Evolutionary conservation across 2,113 vertebrate genomes (phyloP).

Genomic region (Illadopsis cleaveri): DNA sequence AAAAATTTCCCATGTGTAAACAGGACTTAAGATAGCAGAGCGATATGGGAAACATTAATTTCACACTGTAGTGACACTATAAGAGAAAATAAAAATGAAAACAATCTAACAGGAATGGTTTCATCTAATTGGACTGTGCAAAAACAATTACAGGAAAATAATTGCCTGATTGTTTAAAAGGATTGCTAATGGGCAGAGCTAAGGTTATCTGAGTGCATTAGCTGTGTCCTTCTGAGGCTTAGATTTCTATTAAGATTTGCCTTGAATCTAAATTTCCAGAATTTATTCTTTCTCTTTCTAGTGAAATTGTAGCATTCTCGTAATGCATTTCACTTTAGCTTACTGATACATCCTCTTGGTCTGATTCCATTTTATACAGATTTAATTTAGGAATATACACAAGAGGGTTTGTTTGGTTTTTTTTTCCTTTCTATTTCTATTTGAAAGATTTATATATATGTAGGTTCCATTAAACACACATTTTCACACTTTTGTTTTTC

Average conservation of each 20-base stretch:
- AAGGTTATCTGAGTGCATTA: conserved; percentile 43
- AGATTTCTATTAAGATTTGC: conserved; percentile 57
- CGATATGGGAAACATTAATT: conserved; percentile 16
- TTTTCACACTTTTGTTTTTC: neutral
- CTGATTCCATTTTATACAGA: neutral
- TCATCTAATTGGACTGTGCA: conserved; percentile 47
- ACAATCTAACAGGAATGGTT: conserved; percentile 29
- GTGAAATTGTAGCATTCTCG: neutral
- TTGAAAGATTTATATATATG: neutral
- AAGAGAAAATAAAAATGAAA: conserved; percentile 54
- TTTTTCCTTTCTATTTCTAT: neutral
- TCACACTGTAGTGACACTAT: conserved; percentile 17
- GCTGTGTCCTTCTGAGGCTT: neutral
- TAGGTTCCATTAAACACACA: neutral
- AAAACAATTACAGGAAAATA: conserved; percentile 59
- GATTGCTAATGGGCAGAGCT: conserved; percentile 45
- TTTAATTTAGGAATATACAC: neutral
- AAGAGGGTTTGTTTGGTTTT: neutral
- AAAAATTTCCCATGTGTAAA: conserved; percentile 26
- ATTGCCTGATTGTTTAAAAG: conserved; percentile 63
- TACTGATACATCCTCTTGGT: neutral
- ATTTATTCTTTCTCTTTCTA: conserved; percentile 20
- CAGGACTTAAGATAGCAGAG: neutral
- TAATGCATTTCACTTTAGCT: neutral
- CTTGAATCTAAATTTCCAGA: conserved; percentile 52